Conservation (phyloP, 2,888 invertebrate genomes). For the Epiperipatus broadwayi region DNA sequence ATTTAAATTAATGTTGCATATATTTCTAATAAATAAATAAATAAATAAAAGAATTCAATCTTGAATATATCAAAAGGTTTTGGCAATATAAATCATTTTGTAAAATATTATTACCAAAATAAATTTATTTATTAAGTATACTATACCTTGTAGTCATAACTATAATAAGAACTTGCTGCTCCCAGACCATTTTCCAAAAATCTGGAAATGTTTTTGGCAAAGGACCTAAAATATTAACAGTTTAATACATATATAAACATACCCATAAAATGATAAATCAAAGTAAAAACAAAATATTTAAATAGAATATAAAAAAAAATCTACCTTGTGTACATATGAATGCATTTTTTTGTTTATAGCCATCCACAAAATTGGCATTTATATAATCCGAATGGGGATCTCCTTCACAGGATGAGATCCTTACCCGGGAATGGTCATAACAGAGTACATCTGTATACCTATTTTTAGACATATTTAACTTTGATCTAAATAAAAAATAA, state of each 20-base stretch:
- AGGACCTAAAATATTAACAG: conserved; percentile 42
- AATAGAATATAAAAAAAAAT: conserved; percentile 13
- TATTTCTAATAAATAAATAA: no score
- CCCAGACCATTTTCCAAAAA: conserved; percentile 98
- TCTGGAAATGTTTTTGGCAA: conserved; percentile 79
- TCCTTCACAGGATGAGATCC: conserved; percentile 52
- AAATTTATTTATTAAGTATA: no score
- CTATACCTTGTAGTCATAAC: conserved; percentile 84
- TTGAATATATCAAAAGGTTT: background rate
- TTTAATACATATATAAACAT: background rate
- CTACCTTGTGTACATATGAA: conserved; percentile 92
- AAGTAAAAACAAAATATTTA: no score
- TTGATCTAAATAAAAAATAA: conserved; percentile 14
- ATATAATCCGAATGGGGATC: conserved; percentile 61
- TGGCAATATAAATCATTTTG: background rate
- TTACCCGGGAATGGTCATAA: conserved; percentile 82
- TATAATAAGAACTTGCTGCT: conserved; percentile 58
- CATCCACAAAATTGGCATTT: conserved; percentile 94
- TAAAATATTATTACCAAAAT: no score
- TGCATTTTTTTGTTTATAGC: conserved; percentile 89
- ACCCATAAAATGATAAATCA: conserved; percentile 4
- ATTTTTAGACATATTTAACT: conserved; percentile 28
- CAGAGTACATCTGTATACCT: conserved; percentile 84
- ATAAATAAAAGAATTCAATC: no score
- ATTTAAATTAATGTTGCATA: no score